These are phyloP conservation scores for Tokudaia tokunoshimensis DNA, from an alignment of 2,797 vertebrate species.

Conservation along the genomic window DNA sequence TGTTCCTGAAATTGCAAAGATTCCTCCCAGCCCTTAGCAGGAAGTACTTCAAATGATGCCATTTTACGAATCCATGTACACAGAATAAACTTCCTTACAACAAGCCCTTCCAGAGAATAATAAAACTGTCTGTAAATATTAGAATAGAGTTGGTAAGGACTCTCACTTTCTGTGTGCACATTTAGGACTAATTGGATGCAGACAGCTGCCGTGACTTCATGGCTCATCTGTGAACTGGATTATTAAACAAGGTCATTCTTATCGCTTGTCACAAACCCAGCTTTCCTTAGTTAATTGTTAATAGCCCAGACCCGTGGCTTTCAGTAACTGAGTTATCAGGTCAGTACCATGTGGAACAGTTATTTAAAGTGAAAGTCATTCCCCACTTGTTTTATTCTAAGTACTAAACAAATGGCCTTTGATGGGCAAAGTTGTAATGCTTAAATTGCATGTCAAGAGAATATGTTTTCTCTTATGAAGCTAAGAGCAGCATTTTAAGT, in stretches of 20 bases:
- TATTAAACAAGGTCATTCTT: slow-evolving; percentile 81
- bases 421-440: slow-evolving; percentile 23
- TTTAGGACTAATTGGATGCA: neutral
- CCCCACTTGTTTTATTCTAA: neutral
- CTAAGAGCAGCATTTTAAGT: neutral
- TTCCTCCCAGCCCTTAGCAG: slow-evolving; percentile 74
- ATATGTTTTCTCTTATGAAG: neutral
- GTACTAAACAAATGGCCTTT: slow-evolving; percentile 44
- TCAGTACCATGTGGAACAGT: slow-evolving; percentile 54
- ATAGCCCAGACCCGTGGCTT: slow-evolving; percentile 64
- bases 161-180: neutral
- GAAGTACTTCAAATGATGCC: slow-evolving; percentile 79
- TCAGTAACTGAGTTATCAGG: slow-evolving; percentile 56
- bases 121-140: slow-evolving; percentile 76
- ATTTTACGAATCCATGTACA: slow-evolving; percentile 82
- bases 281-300: slow-evolving; percentile 82
- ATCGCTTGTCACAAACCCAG: slow-evolving; percentile 44
- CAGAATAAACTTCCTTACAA: slow-evolving; percentile 86
- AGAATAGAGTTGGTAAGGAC: neutral
- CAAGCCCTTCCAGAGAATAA: slow-evolving; percentile 77
- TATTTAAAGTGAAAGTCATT: slow-evolving; percentile 69
- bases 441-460: neutral
- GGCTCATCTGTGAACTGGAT: slow-evolving; percentile 65
- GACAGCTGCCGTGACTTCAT: neutral
- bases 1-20: slow-evolving; percentile 75